phyloP scores from a whole-genome alignment of 2,113 vertebrate genomes.

The Hirundichthys speculiger region DNA sequence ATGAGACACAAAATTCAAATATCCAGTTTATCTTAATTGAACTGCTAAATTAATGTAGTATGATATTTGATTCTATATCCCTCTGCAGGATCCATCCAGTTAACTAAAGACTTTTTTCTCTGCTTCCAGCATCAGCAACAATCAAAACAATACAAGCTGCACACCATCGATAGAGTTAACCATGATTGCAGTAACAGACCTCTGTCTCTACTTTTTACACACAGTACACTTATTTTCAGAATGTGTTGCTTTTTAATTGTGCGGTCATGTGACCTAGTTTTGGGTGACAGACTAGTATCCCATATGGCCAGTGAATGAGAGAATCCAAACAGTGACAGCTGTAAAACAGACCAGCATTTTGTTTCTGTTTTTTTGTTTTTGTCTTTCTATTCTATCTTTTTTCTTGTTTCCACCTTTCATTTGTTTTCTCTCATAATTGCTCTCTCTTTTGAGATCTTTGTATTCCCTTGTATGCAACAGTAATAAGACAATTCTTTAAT shows the following conservation, averaged over 20 bases:
- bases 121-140: constrained; percentile 9
- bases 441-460: constrained; percentile 32
- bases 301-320: constrained; percentile 63
- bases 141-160: constrained; percentile 14
- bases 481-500: constrained; percentile 49
- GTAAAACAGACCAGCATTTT: constrained; percentile 50
- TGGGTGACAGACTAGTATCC: constrained; percentile 55
- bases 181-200: neutral
- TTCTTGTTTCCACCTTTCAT: constrained; percentile 12
- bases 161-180: neutral
- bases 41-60: too few species aligned
- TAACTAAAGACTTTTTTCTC: constrained; percentile 4
- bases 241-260: constrained; percentile 54
- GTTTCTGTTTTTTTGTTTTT: constrained; percentile 5
- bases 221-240: constrained; percentile 22
- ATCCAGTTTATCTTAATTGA: too few species aligned
- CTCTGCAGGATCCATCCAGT: constrained; percentile 19
- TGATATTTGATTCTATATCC: neutral
- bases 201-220: constrained; percentile 4
- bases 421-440: constrained; percentile 27
- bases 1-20: constrained; percentile 2
- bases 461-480: constrained; percentile 19
- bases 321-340: constrained; percentile 64
- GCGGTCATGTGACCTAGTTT: constrained; percentile 70
- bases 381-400: constrained; percentile 7